Evolutionary conservation across 1,140 invertebrate species (phyloP).

Genomic region (Sitobion miscanthi): DNA sequence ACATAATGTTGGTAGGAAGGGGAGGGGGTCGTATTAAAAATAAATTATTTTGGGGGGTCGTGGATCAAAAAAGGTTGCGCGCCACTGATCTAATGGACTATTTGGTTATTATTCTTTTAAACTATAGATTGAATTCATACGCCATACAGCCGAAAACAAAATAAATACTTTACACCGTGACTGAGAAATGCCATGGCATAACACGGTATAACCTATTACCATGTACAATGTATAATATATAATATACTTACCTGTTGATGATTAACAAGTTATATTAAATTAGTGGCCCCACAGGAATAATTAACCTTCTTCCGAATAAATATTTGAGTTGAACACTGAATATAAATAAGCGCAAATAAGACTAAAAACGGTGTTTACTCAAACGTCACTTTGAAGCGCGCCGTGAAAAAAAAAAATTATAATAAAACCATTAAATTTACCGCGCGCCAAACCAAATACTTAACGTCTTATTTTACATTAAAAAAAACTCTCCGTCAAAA

Average conservation of each 20-base stretch:
- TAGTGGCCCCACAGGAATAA: not conserved
- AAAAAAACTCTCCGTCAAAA: not conserved
- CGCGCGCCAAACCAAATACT: not conserved
- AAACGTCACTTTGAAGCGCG: not conserved
- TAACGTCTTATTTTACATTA: not conserved
- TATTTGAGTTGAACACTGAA: not conserved
- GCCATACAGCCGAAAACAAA: not conserved
- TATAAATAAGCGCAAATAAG: not conserved
- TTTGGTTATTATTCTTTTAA: not conserved
- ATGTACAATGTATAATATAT: not conserved
- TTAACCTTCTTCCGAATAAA: not conserved
- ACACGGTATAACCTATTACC: not conserved
- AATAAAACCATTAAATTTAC: not conserved
- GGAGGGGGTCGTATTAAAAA: no score
- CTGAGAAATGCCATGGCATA: not conserved
- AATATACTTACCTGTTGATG: not conserved
- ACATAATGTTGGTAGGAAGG: no score
- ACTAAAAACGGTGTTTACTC: not conserved
- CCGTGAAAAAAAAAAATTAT: not conserved
- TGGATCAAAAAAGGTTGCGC: no score
- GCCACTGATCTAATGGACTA: not conserved
- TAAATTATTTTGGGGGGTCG: no score
- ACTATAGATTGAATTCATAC: not conserved
- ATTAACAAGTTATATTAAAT: slow-evolving; percentile 15
- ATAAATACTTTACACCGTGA: not conserved